Conservation (phyloP, 1,140 invertebrate species). For the Proales similis region DNA sequence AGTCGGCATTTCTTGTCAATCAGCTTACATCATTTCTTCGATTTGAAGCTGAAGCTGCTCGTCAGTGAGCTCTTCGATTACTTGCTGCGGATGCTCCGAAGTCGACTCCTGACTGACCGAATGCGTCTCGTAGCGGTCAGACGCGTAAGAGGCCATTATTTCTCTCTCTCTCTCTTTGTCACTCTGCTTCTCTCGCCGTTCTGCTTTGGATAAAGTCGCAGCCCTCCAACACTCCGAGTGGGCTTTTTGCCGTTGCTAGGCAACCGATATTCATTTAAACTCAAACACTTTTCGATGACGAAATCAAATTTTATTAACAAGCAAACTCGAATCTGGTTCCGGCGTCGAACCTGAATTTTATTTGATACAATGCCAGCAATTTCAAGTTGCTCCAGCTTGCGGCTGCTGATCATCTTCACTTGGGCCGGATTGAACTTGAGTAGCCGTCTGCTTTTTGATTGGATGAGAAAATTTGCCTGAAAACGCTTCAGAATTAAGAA, state of each 20-base stretch:
- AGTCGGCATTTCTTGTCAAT: background rate
- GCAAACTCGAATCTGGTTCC: no score
- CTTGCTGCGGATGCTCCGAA: constrained; percentile 33
- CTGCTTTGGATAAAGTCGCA: no score
- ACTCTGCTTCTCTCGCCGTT: constrained; percentile 10
- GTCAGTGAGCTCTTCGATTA: constrained; percentile 43
- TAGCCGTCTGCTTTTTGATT: background rate
- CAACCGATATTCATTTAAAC: no score
- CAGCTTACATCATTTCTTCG: constrained; percentile 47
- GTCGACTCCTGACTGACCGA: constrained; percentile 36
- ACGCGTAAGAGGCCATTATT: background rate
- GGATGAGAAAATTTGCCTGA: background rate
- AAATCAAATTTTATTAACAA: no score
- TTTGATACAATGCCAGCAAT: constrained; percentile 11
- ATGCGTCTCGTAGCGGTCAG: constrained; percentile 33
- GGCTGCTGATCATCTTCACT: no score
- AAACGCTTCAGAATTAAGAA: background rate
- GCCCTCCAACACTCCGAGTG: no score
- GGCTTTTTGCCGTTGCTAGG: no score
- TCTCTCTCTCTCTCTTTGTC: constrained; percentile 3
- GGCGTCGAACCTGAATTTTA: no score
- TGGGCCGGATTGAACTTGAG: background rate
- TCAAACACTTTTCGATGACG: no score
- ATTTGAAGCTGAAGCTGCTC: constrained; percentile 48
- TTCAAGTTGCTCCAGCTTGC: no score